These are phyloP conservation scores for Callosobruchus maculatus DNA, from an alignment of 2,888 invertebrate species.

Conservation along the genomic window DNA sequence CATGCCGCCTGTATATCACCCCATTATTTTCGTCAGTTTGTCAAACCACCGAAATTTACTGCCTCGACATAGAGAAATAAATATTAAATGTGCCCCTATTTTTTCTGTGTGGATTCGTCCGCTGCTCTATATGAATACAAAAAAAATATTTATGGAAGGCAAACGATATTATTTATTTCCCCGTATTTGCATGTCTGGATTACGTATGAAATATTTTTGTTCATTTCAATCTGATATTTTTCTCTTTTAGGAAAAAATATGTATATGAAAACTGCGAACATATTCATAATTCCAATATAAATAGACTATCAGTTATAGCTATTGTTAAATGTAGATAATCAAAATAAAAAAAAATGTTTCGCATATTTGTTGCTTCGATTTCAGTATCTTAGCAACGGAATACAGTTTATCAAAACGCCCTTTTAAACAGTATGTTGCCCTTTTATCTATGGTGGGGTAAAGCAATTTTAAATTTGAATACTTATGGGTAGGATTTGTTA, in stretches of 20 bases:
- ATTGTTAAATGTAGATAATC: background rate
- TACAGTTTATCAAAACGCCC: too few relatives aligned
- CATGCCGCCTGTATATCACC: background rate
- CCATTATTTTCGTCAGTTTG: background rate
- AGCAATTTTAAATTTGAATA: too few relatives aligned
- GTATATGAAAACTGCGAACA: background rate
- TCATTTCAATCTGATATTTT: background rate
- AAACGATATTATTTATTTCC: background rate
- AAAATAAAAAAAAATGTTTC: too few relatives aligned
- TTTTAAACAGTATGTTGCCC: too few relatives aligned
- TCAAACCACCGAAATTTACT: background rate
- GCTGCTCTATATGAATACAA: background rate
- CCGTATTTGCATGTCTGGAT: background rate
- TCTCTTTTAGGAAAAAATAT: background rate
- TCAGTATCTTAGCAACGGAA: too few relatives aligned
- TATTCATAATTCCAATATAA: background rate
- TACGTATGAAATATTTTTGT: background rate
- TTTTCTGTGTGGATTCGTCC: background rate
- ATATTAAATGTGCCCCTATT: background rate
- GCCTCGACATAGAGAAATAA: background rate
- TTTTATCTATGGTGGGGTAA: too few relatives aligned
- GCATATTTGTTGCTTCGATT: too few relatives aligned
- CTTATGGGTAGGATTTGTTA: too few relatives aligned
- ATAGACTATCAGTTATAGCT: background rate
- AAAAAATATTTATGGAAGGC: background rate